Conservation (phyloP, 2,888 invertebrate genomes). For the Tuta absoluta region DNA sequence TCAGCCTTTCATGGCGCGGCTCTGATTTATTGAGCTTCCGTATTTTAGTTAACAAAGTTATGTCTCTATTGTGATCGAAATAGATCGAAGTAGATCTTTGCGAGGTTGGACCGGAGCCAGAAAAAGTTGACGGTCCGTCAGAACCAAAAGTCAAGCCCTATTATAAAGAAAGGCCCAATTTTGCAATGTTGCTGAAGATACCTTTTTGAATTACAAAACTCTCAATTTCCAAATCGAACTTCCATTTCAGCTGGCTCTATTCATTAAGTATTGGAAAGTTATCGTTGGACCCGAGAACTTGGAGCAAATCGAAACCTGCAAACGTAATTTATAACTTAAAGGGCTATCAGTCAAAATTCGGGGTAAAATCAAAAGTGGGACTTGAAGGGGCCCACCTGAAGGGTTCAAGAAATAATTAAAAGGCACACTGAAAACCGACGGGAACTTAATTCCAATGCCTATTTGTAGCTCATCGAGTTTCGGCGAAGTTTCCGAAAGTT, state of each 20-base stretch:
- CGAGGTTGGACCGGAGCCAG: background rate
- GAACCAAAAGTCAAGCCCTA: background rate
- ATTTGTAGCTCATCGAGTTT: slow-evolving; percentile 76
- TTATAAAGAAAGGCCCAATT: background rate
- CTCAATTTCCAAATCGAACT: slow-evolving; percentile 13
- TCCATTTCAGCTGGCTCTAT: slow-evolving; percentile 16
- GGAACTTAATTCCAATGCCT: slow-evolving; percentile 77
- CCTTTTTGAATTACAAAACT: slow-evolving; percentile 6
- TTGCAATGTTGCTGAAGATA: background rate
- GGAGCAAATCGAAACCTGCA: slow-evolving; percentile 27
- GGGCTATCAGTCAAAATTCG: slow-evolving; percentile 31
- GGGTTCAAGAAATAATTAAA: slow-evolving; percentile 75
- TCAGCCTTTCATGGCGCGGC: slow-evolving; percentile 25
- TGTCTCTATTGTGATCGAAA: slow-evolving; percentile 9
- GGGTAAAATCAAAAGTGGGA: slow-evolving; percentile 25
- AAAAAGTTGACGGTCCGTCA: slow-evolving; percentile 11
- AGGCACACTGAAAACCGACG: slow-evolving; percentile 72
- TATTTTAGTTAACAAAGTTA: slow-evolving; percentile 11
- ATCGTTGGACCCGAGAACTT: slow-evolving; percentile 10
- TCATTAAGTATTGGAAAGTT: slow-evolving; percentile 20
- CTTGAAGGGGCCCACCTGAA: slow-evolving; percentile 58
- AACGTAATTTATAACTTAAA: slow-evolving; percentile 30
- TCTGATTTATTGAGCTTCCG: slow-evolving; percentile 27
- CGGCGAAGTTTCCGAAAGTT: slow-evolving; percentile 51
- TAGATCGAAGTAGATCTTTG: slow-evolving; percentile 8